Conservation (phyloP, 2,888 invertebrate species). For the Strigamia crassipes region DNA sequence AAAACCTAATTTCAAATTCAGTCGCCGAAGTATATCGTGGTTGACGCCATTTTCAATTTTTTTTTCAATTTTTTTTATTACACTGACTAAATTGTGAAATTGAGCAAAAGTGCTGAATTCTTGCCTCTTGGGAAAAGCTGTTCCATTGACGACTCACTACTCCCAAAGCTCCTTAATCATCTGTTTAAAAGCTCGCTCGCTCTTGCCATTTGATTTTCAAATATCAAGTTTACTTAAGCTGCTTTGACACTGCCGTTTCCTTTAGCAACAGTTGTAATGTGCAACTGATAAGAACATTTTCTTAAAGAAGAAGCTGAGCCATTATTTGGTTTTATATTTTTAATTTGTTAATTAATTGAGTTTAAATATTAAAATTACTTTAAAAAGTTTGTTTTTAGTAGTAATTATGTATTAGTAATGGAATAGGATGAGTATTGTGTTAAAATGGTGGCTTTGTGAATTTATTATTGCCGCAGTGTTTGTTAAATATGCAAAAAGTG, state of each 20-base stretch:
- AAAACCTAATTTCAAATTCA: too few species aligned
- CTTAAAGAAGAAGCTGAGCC: too few species aligned
- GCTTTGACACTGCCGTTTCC: neutral
- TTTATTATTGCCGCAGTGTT: too few species aligned
- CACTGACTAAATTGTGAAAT: neutral
- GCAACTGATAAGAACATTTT: too few species aligned
- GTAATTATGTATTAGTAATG: too few species aligned
- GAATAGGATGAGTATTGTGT: too few species aligned
- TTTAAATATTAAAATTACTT: too few species aligned
- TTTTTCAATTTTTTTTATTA: neutral
- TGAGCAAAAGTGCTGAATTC: neutral
- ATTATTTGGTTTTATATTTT: neutral
- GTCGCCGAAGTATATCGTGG: too few species aligned
- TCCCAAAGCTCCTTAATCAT: conserved; percentile 4
- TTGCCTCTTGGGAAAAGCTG: neutral
- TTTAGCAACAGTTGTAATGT: neutral
- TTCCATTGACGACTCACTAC: neutral
- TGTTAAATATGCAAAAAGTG: too few species aligned
- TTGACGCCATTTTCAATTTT: too few species aligned
- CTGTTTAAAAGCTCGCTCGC: neutral
- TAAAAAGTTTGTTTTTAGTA: too few species aligned
- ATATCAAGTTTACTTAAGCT: neutral
- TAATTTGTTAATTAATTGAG: neutral
- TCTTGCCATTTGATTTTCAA: neutral
- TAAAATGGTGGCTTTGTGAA: too few species aligned